Evolutionary conservation across 2,113 vertebrate species (phyloP).

Genomic region (Apeltes quadracus): DNA sequence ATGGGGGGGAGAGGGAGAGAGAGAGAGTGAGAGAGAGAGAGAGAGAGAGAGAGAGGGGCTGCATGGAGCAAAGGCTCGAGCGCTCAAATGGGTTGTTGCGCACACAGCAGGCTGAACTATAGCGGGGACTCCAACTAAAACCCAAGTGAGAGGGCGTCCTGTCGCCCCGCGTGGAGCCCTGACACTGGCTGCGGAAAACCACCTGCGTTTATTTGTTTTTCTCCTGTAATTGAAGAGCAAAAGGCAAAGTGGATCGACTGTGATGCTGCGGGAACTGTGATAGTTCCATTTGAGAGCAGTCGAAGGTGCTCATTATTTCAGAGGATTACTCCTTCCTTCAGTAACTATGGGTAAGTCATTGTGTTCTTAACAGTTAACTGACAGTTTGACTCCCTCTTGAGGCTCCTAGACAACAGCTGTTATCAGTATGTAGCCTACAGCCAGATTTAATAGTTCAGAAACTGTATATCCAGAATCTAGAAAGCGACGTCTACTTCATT

Average conservation of each 20-base stretch:
- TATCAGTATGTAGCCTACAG: background rate
- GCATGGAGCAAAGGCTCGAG: conserved; percentile 38
- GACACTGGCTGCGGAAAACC: conserved; percentile 56
- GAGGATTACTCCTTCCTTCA: conserved; percentile 50
- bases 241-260: conserved; percentile 41
- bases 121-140: conserved; percentile 56
- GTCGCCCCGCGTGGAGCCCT: conserved; percentile 6
- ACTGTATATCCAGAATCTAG: background rate
- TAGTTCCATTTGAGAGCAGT: conserved; percentile 42
- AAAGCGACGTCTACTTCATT: background rate
- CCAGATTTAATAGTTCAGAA: conserved; percentile 15
- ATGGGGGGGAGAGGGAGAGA: background rate
- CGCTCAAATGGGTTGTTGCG: conserved; percentile 66
- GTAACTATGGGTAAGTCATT: conserved; percentile 69
- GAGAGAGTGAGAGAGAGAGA: conserved; percentile 2
- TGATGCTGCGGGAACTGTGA: conserved; percentile 36
- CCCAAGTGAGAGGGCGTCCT: conserved; percentile 42
- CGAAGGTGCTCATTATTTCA: conserved; percentile 54
- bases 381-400: conserved; percentile 27
- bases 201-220: conserved; percentile 48
- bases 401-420: conserved; percentile 10
- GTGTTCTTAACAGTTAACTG: conserved; percentile 25
- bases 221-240: conserved; percentile 35
- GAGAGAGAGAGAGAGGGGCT: conserved; percentile 5
- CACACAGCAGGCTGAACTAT: conserved; percentile 56